phyloP scores from a whole-genome alignment of 2,113 vertebrate genomes.

The Callospermophilus lateralis region DNA sequence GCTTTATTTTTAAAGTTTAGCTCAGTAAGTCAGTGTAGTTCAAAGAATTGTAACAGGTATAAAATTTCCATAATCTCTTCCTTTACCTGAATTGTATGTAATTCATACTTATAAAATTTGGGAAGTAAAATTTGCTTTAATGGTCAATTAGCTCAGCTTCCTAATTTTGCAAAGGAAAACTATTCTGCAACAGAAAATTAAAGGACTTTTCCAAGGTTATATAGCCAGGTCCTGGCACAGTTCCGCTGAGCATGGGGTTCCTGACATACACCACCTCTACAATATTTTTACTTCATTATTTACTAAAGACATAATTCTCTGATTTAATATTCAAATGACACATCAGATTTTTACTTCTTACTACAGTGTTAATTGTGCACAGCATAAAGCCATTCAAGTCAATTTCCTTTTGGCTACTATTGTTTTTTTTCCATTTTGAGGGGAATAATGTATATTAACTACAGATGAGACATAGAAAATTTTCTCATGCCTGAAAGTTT shows the following conservation, averaged over 20 bases:
- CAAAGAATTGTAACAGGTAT: background rate
- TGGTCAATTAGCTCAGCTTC: background rate
- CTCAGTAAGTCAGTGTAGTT: background rate
- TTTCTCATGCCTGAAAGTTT: background rate
- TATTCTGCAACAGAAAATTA: background rate
- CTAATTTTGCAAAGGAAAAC: conserved; percentile 47
- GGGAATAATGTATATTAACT: background rate
- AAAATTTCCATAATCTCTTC: background rate
- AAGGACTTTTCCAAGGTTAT: conserved; percentile 37
- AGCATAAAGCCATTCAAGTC: conserved; percentile 22
- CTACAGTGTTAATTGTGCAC: conserved; percentile 2
- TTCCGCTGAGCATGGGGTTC: background rate
- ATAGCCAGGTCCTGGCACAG: background rate
- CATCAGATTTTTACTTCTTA: background rate
- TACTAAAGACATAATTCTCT: background rate
- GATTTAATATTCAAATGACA: background rate
- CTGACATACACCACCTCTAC: background rate
- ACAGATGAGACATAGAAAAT: background rate
- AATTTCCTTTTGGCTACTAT: conserved; percentile 19
- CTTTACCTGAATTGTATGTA: background rate
- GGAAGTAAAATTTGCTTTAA: conserved; percentile 2
- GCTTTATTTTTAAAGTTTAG: conserved; percentile 39
- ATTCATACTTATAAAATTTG: background rate
- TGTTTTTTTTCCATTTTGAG: background rate
- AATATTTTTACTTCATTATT: background rate